These are phyloP conservation scores for Cremastinae sp. DNA, from an alignment of 2,888 invertebrate species.

Conservation along the genomic window DNA sequence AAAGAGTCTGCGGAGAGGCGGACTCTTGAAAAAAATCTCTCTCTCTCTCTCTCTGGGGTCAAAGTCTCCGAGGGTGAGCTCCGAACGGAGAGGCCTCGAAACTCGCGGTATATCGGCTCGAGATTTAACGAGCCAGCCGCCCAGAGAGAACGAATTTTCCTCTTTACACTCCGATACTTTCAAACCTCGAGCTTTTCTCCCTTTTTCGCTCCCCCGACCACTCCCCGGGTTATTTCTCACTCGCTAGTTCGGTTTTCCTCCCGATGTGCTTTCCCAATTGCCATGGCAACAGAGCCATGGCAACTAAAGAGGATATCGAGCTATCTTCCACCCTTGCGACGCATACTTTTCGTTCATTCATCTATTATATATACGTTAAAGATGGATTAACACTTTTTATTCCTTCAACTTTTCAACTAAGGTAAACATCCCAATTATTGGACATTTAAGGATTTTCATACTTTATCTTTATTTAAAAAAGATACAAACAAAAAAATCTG, in stretches of 20 bases:
- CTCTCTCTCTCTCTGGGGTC: slow-evolving; percentile 45
- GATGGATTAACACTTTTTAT: slow-evolving; percentile 8
- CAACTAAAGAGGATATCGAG: slow-evolving; percentile 59
- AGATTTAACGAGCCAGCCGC: slow-evolving; percentile 35
- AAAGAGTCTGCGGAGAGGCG: slow-evolving; percentile 61
- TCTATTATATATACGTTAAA: slow-evolving; percentile 8
- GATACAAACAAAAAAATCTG: too few relatives aligned
- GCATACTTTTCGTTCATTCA: not conserved
- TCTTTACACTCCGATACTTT: slow-evolving; percentile 32
- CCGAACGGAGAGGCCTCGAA: not conserved
- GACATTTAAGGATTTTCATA: too few relatives aligned
- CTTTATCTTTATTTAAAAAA: too few relatives aligned
- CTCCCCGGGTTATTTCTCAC: too few relatives aligned
- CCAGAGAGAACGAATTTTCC: not conserved
- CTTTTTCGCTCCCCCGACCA: too few relatives aligned
- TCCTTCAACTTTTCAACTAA: slow-evolving; percentile 14
- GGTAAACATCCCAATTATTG: too few relatives aligned
- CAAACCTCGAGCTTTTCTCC: slow-evolving; percentile 13
- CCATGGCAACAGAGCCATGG: slow-evolving; percentile 60
- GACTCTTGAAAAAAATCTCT: slow-evolving; percentile 61
- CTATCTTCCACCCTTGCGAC: slow-evolving; percentile 10
- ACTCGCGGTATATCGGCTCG: slow-evolving; percentile 3
- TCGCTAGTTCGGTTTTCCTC: not conserved
- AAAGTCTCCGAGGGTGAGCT: slow-evolving; percentile 49
- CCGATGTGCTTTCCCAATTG: slow-evolving; percentile 43